phyloP scores from a whole-genome alignment of 2,888 invertebrate genomes.

The Platycnemis pennipes region DNA sequence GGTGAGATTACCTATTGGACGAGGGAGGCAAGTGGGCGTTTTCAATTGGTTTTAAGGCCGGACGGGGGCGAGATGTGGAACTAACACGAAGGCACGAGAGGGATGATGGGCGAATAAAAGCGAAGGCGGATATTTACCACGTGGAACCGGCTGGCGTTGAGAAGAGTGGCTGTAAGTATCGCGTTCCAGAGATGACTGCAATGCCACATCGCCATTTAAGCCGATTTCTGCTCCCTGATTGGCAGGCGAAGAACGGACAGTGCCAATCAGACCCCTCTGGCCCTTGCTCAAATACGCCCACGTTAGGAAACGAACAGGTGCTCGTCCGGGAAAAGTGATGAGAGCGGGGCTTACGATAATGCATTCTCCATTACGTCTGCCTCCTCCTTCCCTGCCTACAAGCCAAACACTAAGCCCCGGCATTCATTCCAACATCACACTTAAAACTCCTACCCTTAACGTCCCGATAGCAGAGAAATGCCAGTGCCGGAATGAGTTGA shows the following conservation, averaged over 20 bases:
- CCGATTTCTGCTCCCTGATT: neutral
- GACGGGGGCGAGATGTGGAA: neutral
- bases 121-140: neutral
- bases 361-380: slow-evolving; percentile 23
- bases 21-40: neutral
- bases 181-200: neutral
- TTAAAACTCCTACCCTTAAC: neutral
- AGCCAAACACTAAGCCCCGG: too few relatives aligned
- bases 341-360: neutral
- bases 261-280: neutral
- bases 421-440: too few relatives aligned
- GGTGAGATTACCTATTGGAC: neutral
- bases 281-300: neutral
- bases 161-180: neutral
- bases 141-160: too few relatives aligned
- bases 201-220: neutral
- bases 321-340: neutral
- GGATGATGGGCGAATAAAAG: neutral
- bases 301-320: neutral
- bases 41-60: neutral
- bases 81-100: neutral
- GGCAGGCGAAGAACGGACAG: neutral
- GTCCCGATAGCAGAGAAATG: neutral
- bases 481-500: neutral
- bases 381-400: too few relatives aligned